These are phyloP conservation scores for Lacerta agilis DNA, from an alignment of 2,797 vertebrate species.

Conservation along the genomic window DNA sequence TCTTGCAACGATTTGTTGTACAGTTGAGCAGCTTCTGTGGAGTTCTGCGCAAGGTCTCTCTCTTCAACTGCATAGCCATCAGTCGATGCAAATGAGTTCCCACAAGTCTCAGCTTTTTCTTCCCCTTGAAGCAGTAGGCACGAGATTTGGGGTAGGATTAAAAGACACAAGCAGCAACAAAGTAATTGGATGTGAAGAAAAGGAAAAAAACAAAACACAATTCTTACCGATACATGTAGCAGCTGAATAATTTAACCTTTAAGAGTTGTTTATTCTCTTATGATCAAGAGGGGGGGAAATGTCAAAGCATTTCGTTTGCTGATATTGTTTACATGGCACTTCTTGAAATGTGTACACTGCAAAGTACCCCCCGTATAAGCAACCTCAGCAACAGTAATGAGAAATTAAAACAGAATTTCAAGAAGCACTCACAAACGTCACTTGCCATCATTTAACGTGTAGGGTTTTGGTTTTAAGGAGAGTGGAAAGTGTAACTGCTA, in stretches of 20 bases:
- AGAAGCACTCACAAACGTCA: neutral
- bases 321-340: conserved; percentile 73
- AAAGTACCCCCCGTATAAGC: conserved; percentile 58
- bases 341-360: conserved; percentile 65
- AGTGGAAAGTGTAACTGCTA: neutral
- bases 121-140: conserved; percentile 57
- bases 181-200: conserved; percentile 70
- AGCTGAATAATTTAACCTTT: conserved; percentile 81
- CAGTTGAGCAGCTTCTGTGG: conserved; percentile 53
- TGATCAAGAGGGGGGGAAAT: conserved; percentile 75
- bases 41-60: conserved; percentile 51
- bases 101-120: conserved; percentile 48
- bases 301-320: conserved; percentile 74
- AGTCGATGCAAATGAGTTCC: conserved; percentile 63
- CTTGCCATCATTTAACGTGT: neutral
- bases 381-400: neutral
- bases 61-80: conserved; percentile 50
- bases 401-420: conserved; percentile 36
- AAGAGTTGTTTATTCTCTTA: conserved; percentile 77
- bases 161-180: conserved; percentile 61
- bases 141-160: conserved; percentile 40
- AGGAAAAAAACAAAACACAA: no score
- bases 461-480: neutral
- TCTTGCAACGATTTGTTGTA: conserved; percentile 59
- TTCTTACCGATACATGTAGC: conserved; percentile 64